Base-by-base conservation (phyloP, 2,888 invertebrate genomes). In the Polymixis flavicincta region DNA sequence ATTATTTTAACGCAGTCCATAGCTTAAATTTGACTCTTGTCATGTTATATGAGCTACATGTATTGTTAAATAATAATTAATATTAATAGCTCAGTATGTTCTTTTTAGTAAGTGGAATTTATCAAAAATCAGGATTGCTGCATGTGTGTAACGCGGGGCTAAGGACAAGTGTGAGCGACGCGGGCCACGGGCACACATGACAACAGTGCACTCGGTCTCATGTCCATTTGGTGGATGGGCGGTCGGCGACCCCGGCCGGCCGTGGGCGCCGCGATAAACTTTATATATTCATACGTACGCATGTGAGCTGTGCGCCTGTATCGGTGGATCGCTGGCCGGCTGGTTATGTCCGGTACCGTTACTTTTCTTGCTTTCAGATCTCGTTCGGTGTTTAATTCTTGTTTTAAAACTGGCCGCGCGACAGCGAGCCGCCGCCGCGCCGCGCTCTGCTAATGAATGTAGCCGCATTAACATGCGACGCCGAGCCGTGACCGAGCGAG, bases 341-440 rank as follows among this genome's bases (percentile, higher is more conserved):
- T 86, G 90, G 89, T 90, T 90, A 84, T 89, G 90, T 87, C 86
- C 87, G 85, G 85, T 92, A 86, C 92, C 92, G 92, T 92, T 93
- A 93, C 88, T 83, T 90, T 92, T 91, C 91, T 92, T 89, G 92
- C 91, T 92, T 91, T 90, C 89, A 90, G 92, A 92, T 92, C 92
- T 91, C 87, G 92, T 92, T 92, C 89, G 89, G 87, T 82, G 87
- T 88, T 91, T 87, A 87, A 89, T 90, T 90, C 91, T 91, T 82
- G 92, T 92, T 92, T 92, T 87, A 88, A 90, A 87, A 89, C 86
- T 85, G 87, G 88, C 76, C 71, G 78, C 70, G 81, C 76, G 76
- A 85, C 77, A 79, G 84, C 78, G 70, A 72, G 79, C 76, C 80
- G 87, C 76, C 80, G 87, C 80, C 85, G 86, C 84, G 85, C 78